phyloP scores from a whole-genome alignment of 2,888 invertebrate species.

The Cryptocephalus moraei region DNA sequence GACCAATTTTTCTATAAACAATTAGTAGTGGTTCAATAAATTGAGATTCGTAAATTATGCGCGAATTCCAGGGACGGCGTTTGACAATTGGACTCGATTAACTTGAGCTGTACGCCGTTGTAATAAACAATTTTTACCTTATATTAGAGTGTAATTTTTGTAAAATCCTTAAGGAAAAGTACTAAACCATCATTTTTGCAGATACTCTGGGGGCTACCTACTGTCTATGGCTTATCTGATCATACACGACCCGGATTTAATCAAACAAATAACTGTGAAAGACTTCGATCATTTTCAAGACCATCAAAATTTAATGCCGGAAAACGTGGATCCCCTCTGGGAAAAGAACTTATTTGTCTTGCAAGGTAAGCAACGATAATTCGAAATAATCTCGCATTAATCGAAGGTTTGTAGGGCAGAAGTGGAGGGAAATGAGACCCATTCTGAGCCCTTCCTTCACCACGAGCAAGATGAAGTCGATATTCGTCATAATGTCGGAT shows the following conservation, averaged over 20 bases:
- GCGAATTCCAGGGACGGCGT: too few relatives aligned
- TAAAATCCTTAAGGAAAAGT: too few relatives aligned
- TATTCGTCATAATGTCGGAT: constrained; percentile 17
- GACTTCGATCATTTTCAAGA: constrained; percentile 42
- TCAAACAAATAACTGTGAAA: constrained; percentile 46
- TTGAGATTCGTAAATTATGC: too few relatives aligned
- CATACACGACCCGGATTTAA: constrained; percentile 44
- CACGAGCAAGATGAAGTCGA: constrained; percentile 25
- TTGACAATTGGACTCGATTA: too few relatives aligned
- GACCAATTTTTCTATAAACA: too few relatives aligned
- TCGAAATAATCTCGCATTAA: too few relatives aligned
- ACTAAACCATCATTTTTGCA: constrained; percentile 5
- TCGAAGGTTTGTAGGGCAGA: constrained; percentile 8
- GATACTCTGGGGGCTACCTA: constrained; percentile 21
- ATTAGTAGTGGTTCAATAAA: too few relatives aligned
- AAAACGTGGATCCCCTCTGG: constrained; percentile 40
- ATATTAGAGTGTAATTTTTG: too few relatives aligned
- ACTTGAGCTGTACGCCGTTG: too few relatives aligned
- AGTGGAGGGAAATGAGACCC: constrained; percentile 34
- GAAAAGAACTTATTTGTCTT: constrained; percentile 32
- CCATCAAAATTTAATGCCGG: constrained; percentile 13
- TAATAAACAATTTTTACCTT: too few relatives aligned
- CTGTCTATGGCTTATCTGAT: constrained; percentile 37
- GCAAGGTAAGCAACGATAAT: constrained; percentile 14
- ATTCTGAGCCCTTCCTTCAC: constrained; percentile 36